Conservation (phyloP, 2,797 vertebrate genomes). For the Bucorvus abyssinicus region DNA sequence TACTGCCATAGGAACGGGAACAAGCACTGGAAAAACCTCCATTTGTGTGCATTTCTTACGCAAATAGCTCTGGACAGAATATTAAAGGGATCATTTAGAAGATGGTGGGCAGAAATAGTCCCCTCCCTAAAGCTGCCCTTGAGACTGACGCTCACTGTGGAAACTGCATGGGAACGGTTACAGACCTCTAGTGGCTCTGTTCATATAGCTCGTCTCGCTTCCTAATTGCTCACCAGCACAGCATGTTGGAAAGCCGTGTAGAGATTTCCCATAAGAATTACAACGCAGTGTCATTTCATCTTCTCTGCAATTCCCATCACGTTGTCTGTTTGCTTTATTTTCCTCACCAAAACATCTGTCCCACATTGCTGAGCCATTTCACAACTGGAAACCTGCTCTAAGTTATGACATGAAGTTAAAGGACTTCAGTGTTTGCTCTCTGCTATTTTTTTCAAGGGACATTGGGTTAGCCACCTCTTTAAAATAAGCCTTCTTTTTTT, state of each 20-base stretch:
- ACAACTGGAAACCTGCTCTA: conserved; percentile 57
- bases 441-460: conserved; percentile 3
- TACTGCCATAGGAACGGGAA: conserved; percentile 59
- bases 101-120: neutral
- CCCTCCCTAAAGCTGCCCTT: neutral
- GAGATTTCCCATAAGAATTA: conserved; percentile 48
- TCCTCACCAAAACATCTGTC: conserved; percentile 59
- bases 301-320: conserved; percentile 45
- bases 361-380: conserved; percentile 42
- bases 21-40: conserved; percentile 11
- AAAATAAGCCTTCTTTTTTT: neutral
- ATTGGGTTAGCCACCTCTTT: conserved; percentile 15
- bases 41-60: conserved; percentile 29
- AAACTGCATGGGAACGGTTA: neutral
- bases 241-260: conserved; percentile 2
- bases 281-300: conserved; percentile 10
- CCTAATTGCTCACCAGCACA: conserved; percentile 9
- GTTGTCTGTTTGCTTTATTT: conserved; percentile 53
- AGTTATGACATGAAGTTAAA: conserved; percentile 51
- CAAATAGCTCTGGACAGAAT: conserved; percentile 35
- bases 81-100: conserved; percentile 35
- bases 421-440: conserved; percentile 21
- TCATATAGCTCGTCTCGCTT: conserved; percentile 20
- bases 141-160: neutral
- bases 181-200: conserved; percentile 60